Evolutionary conservation across 2,113 vertebrate species (phyloP), one percentile per base, ranked within the genome.

Genomic region (Calidris pygmaea): DNA sequence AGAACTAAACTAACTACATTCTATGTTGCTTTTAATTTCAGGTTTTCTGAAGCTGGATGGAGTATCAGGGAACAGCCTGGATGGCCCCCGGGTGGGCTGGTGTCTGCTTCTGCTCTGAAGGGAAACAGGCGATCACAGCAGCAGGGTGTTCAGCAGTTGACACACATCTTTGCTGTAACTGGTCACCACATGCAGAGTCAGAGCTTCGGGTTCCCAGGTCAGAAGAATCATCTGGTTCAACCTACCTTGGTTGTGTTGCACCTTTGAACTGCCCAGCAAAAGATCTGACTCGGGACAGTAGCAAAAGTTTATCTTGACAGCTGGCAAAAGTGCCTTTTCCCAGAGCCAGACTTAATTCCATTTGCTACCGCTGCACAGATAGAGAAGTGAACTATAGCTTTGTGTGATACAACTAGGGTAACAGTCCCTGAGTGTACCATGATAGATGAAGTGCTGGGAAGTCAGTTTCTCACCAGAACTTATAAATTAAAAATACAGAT

Each of bases 401-500:
- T 66, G 41, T 9, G 35, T 45, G 41, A 50, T 12, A 20, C 2
- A 55, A 39, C 16, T 23, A 8, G 86, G 56, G 13, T 11, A 13
- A 72, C 4, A 3, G 4, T 48, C 12, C 43, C 37, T 34, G 9
- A 55, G 45, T 2, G 23, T 8, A 65, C 15, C 3, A 2, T 14
- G 18, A 85, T 22, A 72, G 53, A 82, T 35, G 7, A 32, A 52
- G 55, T 19, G 6, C 66, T 71, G 56, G 21, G 32, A 89, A 90
- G 23, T 74, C 20, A 86, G 37, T 88, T 47, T 71, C n/a, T 78
- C 60, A 87, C 45, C 67, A 87, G 41, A 62, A 70, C 27, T 72
- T 80, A 79, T 80, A 92, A 96, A 93, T 95, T 85, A 96, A 96
- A 96, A 95, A 93, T 22, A 39, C 43, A 63, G 71, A 53, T 71